phyloP scores from a whole-genome alignment of 2,888 invertebrate species.

The Cheilosia impressa region DNA sequence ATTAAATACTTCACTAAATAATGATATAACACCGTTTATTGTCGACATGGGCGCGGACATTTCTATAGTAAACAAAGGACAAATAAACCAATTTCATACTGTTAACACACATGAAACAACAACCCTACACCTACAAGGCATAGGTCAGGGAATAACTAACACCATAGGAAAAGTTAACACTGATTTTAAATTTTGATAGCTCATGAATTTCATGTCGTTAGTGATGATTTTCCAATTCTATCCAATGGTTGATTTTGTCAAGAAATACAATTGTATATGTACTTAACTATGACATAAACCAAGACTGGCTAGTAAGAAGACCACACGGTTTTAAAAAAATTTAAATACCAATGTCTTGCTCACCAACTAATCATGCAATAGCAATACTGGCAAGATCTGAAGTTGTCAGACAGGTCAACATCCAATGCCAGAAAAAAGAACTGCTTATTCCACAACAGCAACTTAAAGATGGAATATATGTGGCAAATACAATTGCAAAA shows the following conservation, averaged over 20 bases:
- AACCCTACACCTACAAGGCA: constrained; percentile 14
- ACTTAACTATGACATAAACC: constrained; percentile 15
- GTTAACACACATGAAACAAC: constrained; percentile 8
- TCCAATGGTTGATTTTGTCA: constrained; percentile 35
- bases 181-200: constrained; percentile 9
- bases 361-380: constrained; percentile 12
- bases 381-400: no score
- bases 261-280: constrained; percentile 41
- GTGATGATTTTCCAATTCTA: no score
- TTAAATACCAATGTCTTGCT: constrained; percentile 18
- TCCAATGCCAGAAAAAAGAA: constrained; percentile 33
- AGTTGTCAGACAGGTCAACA: constrained; percentile 18
- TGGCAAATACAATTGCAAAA: constrained; percentile 23
- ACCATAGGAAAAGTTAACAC: constrained; percentile 8
- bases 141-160: constrained; percentile 20
- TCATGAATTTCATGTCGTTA: constrained; percentile 44
- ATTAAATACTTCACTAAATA: constrained; percentile 1
- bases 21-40: neutral
- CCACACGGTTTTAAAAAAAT: constrained; percentile 31
- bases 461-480: constrained; percentile 23
- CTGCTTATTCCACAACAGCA: constrained; percentile 36
- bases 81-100: neutral
- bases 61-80: constrained; percentile 8
- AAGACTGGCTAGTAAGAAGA: constrained; percentile 21
- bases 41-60: constrained; percentile 3